Evolutionary conservation across 2,797 vertebrate genomes (phyloP), one percentile per base, ranked within the genome.

Genomic region (Smutsia temminckii): DNA sequence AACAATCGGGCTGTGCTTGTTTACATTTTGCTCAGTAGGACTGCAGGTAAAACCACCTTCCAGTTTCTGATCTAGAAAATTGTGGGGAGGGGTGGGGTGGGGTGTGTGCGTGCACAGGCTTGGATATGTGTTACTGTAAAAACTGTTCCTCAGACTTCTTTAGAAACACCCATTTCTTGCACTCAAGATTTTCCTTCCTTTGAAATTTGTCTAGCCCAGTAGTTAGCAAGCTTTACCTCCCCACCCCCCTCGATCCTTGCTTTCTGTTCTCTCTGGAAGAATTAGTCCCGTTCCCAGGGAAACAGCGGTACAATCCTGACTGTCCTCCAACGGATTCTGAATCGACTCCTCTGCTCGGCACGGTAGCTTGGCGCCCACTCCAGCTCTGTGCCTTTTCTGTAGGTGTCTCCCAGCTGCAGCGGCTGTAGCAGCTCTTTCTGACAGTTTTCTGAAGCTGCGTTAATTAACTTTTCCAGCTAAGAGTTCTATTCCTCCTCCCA

Each of bases 391-490:
- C 88, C 81, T 95, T 61, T 29, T 57, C 94, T 64, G 95, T 96
- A 79, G 95, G 97, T 89, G 97, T 96, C 92, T 96, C 96, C 95
- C 96, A 93, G 97, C 94, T 95, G 97, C 78, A 61, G 95, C 71
- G 10, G 57, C 77, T 17, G n/a, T 86, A 66, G 85, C 85, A 49
- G 85, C 3, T 59, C 93, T 91, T 79, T 75, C 94, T 97, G 95
- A 97, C 97, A 97, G 95, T 68, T 92, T 85, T 81, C 97, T 68
- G 87, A 84, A 85, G 92, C 83, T 86, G 95, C 29, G 9, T 89
- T 95, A 80, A 96, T 91, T 89, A 93, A 71, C 81, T 89, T 85
- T 85, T 92, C 93, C 95, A 85, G 93, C 78, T 34, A 72, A 93
- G 78, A 87, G 34, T 90, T 69, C 34, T 25, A 69, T 32, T 91